Evolutionary conservation across 2,113 vertebrate genomes (phyloP), one percentile per base, ranked within the genome.

Genomic region (Alectura lathami): DNA sequence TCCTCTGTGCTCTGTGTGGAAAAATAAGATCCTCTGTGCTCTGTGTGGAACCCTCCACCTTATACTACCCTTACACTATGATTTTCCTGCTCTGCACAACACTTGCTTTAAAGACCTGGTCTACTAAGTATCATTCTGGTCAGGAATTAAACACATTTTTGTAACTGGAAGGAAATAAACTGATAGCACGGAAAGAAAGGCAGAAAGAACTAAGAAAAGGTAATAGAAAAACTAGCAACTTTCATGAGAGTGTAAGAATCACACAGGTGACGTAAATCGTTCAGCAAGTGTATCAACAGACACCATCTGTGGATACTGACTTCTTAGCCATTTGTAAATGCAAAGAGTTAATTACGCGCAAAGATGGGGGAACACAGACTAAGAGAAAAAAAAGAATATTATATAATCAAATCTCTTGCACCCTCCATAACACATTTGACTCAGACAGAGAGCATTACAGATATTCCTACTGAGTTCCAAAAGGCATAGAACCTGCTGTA

Each of bases 61-160:
- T 23, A 2, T 2, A 1, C 3, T 7, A 4, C 23, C 21, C 42
- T 77, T 32, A 8, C 26, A 11, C 50, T 9, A 0, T 1, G 11
- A 17, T 36, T 50, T 53, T 51, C 27, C 24, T 0, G 2, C 51
- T 84, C 47, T n/a, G 3, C 6, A 4, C 30, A 72, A 29, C 8
- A 1, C n/a, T 45, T 16, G 30, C 10, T 17, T 59, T 13, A 20
- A 38, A 60, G 13, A 47, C 23, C 27, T 43, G 48, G 40, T 5
- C 64, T 78, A 62, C 29, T 12, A 38, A 51, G 5, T 5, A 7
- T 6, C 20, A 38, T 36, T 64, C 26, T 45, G 38, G 13, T 3
- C 13, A 3, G 45, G 36, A 32, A 86, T 9, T 36, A 88, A 80
- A 77, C 3, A 36, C 1, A 11, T 17, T 53, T 82, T 40, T 60